Evolutionary conservation across 2,797 vertebrate genomes (phyloP), one percentile per base, ranked within the genome.

Genomic region (Nannoperca australis): DNA sequence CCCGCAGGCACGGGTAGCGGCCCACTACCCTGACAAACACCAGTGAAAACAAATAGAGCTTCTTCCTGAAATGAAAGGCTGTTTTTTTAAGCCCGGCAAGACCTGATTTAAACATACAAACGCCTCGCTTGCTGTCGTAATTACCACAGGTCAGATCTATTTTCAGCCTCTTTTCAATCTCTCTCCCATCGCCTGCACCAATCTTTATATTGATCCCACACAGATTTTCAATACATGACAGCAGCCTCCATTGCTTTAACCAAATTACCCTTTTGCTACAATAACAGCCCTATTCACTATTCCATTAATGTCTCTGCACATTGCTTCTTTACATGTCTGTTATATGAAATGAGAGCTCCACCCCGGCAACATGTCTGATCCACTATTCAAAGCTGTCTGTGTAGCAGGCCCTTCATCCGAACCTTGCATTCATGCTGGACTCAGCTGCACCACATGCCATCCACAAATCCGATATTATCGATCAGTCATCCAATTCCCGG

Each of bases 21-120:
- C 91, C 90, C 89, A 88, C 89, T 93, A 93, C 91, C 87, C 91
- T 88, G 90, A 92, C 91, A 90, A 90, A 89, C 79, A 82, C 63
- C 76, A 84, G 83, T 77, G 83, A 74, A 91, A 90, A 90, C 89
- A 89, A 91, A 89, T 74, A 77, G 70, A 71, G 88, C 86, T 83
- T 89, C 81, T 85, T 89, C 94, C 94, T 96, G 93, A 95, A 96
- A 96, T 94, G 92, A 96, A 94, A 92, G 89, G 92, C 92, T 76
- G 95, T 91, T 83, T 93, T 38, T 95, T 94, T 93, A 95, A 94
- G 78, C 77, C 70, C 7, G 47, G 70, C 75, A 55, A 83, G 86
- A 88, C 81, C 86, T 38, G 79, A 75, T 82, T 84, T 82, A 83
- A 83, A 73, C 85, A 78, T 42, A 79, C 80, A 75, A 73, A 76